Evolutionary conservation across 1,140 invertebrate genomes (phyloP).

Genomic region (Caligus rogercresseyi): DNA sequence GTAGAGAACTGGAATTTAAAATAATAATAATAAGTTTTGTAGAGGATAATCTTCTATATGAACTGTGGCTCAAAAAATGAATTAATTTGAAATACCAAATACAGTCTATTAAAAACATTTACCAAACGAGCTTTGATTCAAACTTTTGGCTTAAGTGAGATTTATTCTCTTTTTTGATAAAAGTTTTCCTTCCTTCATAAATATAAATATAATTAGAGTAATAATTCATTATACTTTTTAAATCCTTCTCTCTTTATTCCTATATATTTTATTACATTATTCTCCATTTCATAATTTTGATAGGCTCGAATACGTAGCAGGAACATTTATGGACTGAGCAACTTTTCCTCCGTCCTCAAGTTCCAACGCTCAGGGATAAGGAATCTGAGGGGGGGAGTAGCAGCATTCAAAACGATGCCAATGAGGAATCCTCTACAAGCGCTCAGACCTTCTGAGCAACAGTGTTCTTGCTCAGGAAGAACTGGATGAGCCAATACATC

Average conservation of each 20-base stretch:
- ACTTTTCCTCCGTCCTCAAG: neutral
- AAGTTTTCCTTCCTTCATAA: neutral
- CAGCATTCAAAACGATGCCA: neutral
- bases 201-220: conserved; percentile 1
- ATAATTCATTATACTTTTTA: too few relatives aligned
- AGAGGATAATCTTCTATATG: too few relatives aligned
- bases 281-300: too few relatives aligned
- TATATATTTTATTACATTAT: too few relatives aligned
- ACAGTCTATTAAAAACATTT: too few relatives aligned
- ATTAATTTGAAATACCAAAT: too few relatives aligned
- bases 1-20: too few relatives aligned
- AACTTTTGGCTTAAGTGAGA: too few relatives aligned
- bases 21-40: too few relatives aligned
- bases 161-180: conserved; percentile 3
- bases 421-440: neutral
- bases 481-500: neutral
- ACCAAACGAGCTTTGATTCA: too few relatives aligned
- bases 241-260: too few relatives aligned
- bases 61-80: too few relatives aligned
- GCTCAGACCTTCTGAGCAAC: neutral
- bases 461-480: neutral
- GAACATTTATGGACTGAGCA: conserved; percentile 10
- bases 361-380: conserved; percentile 7
- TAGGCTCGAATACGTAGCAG: conserved; percentile 7
- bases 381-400: neutral